Conservation (phyloP, 2,888 invertebrate species). For the Synanthedon formicaeformis region DNA sequence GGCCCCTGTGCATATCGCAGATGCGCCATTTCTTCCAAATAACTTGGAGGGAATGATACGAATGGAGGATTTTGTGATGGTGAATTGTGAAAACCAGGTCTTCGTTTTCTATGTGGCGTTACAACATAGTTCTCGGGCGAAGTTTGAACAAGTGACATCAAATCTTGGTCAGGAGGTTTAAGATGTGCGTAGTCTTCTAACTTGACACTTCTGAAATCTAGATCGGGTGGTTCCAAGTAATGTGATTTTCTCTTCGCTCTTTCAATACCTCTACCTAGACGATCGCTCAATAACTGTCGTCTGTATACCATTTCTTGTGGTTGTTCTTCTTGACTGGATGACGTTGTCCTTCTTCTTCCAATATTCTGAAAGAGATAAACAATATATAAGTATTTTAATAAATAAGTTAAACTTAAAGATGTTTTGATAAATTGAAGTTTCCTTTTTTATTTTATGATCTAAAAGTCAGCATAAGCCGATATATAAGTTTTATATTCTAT, state of each 20-base stretch:
- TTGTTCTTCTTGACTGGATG: conserved; percentile 64
- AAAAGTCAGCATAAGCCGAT: neutral
- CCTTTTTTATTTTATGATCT: too few species aligned
- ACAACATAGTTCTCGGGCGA: conserved; percentile 88
- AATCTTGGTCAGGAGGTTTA: conserved; percentile 77
- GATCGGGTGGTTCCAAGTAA: conserved; percentile 76
- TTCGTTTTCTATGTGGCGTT: conserved; percentile 86
- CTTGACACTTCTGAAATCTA: conserved; percentile 74
- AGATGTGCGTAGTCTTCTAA: conserved; percentile 76
- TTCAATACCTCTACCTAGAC: conserved; percentile 72
- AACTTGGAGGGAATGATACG: conserved; percentile 83
- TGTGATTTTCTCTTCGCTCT: conserved; percentile 74
- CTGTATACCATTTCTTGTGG: conserved; percentile 69
- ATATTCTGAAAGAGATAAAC: conserved; percentile 41
- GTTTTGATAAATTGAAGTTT: too few species aligned
- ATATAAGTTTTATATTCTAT: neutral
- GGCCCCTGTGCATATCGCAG: conserved; percentile 73
- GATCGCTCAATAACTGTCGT: conserved; percentile 72
- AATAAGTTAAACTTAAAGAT: too few species aligned
- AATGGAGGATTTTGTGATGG: conserved; percentile 90
- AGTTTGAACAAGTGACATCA: conserved; percentile 76
- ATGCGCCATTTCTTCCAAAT: conserved; percentile 77
- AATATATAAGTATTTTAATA: neutral
- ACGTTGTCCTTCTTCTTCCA: conserved; percentile 57
- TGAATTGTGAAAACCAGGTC: conserved; percentile 89